A percentile compares a stretch with the other conserved stretches of the same genome.
These are phyloP conservation scores for Centropristis striata DNA, from an alignment of 2,113 vertebrate genomes.

Conservation along the genomic window DNA sequence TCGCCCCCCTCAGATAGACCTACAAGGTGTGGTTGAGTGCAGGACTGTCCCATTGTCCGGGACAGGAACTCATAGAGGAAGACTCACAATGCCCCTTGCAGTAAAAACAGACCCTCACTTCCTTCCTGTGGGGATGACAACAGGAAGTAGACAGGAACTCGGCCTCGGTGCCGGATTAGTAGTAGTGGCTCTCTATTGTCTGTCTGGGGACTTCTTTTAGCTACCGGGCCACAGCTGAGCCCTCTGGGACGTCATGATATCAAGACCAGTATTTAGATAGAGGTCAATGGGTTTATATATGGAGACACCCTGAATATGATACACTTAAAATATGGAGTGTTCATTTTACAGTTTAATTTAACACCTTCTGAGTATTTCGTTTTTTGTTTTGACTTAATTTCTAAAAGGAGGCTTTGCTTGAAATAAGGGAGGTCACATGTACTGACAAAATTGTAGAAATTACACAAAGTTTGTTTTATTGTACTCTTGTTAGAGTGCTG, in stretches of 20 bases:
- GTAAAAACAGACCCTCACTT: slow-evolving; percentile 52
- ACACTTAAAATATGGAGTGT: background rate
- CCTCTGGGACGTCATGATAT: slow-evolving; percentile 31
- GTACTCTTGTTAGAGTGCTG: too few relatives aligned
- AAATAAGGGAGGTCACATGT: background rate
- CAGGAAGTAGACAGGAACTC: slow-evolving; percentile 74
- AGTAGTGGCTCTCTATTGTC: slow-evolving; percentile 69
- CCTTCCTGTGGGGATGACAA: slow-evolving; percentile 60
- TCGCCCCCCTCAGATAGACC: background rate
- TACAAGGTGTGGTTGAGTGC: background rate
- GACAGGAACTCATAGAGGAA: slow-evolving; percentile 78
- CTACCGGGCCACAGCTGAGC: slow-evolving; percentile 41
- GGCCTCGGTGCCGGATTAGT: slow-evolving; percentile 31
- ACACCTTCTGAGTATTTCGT: background rate
- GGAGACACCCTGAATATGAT: background rate
- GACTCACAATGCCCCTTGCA: slow-evolving; percentile 66
- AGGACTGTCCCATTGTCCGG: slow-evolving; percentile 71
- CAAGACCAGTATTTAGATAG: slow-evolving; percentile 8
- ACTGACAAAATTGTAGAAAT: background rate
- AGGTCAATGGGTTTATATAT: slow-evolving; percentile 20
- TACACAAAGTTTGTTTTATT: too few relatives aligned
- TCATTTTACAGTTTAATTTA: background rate
- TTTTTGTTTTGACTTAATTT: background rate
- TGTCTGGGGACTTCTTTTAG: slow-evolving; percentile 76
- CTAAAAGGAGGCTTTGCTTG: background rate